Percentiles rank a stretch among this genome's conserved stretches.
Evolutionary conservation across 2,113 vertebrate genomes (phyloP).

Genomic region (Hippocampus mohnikei): DNA sequence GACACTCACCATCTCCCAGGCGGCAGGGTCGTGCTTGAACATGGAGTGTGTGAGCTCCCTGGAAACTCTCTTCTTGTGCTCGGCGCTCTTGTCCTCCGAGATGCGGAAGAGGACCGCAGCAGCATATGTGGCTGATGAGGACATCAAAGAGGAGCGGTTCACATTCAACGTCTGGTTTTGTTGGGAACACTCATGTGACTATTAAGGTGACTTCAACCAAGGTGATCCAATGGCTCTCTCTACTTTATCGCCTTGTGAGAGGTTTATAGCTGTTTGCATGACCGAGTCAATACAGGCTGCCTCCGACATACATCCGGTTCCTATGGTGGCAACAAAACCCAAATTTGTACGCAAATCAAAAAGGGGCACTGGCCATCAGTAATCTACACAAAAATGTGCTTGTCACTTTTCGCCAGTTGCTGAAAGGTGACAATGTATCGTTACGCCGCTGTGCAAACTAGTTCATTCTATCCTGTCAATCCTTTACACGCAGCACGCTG

Average conservation of each 20-base stretch:
- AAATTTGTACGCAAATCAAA: neutral
- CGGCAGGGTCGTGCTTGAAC: slow-evolving; percentile 86
- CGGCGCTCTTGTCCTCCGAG: slow-evolving; percentile 91
- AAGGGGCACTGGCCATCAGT: neutral
- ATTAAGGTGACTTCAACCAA: neutral
- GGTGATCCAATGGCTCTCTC: too few relatives aligned
- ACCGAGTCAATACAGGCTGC: too few relatives aligned
- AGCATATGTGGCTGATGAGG: slow-evolving; percentile 84
- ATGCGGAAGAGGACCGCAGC: slow-evolving; percentile 94
- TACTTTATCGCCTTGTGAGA: neutral
- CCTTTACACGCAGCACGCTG: too few relatives aligned
- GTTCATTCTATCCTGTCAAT: too few relatives aligned
- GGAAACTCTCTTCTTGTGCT: slow-evolving; percentile 90
- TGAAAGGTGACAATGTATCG: too few relatives aligned
- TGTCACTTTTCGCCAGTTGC: neutral
- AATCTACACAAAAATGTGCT: neutral
- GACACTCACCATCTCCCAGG: slow-evolving; percentile 89
- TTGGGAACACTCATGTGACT: too few relatives aligned
- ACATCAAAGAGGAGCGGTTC: neutral
- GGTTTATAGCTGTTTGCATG: neutral
- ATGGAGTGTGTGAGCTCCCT: slow-evolving; percentile 96
- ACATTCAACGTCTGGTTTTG: neutral
- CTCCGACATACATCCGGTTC: too few relatives aligned
- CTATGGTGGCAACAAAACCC: too few relatives aligned
- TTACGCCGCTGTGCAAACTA: too few relatives aligned